A percentile compares a stretch with the other conserved stretches of the same genome.
Conservation (phyloP, 2,888 invertebrate species). For the Cerastis leucographa region DNA sequence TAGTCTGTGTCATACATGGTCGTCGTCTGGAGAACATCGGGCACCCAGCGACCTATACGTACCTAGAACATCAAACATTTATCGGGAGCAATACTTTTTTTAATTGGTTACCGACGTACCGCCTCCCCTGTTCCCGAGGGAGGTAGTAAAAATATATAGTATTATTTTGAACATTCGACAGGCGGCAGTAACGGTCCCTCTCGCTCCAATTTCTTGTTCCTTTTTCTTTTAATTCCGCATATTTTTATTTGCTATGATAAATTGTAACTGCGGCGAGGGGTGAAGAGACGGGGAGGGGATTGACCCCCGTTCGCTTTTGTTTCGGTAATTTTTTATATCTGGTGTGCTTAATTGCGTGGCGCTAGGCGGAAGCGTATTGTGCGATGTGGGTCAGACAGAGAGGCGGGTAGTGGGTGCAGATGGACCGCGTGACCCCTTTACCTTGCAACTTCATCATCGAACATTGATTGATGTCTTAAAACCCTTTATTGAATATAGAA, state of each 20-base stretch:
- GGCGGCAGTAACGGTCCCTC: constrained; percentile 80
- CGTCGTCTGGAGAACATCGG: constrained; percentile 9
- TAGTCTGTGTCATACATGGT: constrained; percentile 2
- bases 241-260: constrained; percentile 91
- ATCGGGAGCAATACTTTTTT: constrained; percentile 69
- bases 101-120: constrained; percentile 76
- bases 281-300: constrained; percentile 70
- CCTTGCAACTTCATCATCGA: constrained; percentile 75
- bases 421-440: constrained; percentile 82
- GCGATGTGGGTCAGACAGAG: constrained; percentile 85
- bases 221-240: constrained; percentile 90
- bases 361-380: constrained; percentile 88
- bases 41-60: constrained; percentile 34
- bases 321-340: constrained; percentile 90
- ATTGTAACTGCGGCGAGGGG: constrained; percentile 85
- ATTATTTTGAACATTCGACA: constrained; percentile 83
- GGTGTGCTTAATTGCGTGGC: constrained; percentile 89
- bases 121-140: constrained; percentile 73
- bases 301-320: constrained; percentile 85
- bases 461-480: constrained; percentile 50
- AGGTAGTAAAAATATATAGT: constrained; percentile 81
- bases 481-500: constrained; percentile 1
- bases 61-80: constrained; percentile 62
- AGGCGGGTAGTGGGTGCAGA: constrained; percentile 69
- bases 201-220: constrained; percentile 86